Percentiles rank a stretch among this genome's conserved stretches.
Conservation (phyloP, 2,797 vertebrate genomes). For the Pseudochaenichthys georgianus region DNA sequence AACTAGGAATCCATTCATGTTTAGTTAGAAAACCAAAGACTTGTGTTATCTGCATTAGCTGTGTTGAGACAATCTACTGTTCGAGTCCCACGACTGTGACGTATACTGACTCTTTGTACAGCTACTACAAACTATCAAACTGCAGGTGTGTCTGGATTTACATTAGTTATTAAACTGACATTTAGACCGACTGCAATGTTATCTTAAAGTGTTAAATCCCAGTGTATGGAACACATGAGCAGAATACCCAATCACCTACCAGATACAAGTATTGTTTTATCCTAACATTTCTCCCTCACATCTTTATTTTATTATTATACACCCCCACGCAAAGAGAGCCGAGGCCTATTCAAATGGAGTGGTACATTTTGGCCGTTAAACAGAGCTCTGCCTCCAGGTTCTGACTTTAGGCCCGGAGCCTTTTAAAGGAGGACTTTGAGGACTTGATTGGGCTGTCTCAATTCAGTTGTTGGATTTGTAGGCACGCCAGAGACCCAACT, state of each 20-base stretch:
- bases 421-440: too few species aligned
- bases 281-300: neutral
- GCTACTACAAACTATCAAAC: neutral
- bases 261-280: neutral
- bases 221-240: neutral
- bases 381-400: too few species aligned
- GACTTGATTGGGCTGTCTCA: too few species aligned
- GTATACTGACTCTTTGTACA: neutral
- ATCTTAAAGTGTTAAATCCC: neutral
- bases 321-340: neutral
- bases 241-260: neutral
- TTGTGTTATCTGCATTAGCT: neutral
- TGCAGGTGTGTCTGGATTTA: neutral
- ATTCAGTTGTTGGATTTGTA: too few species aligned
- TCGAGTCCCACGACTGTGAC: neutral
- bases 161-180: neutral
- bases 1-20: neutral
- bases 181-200: neutral
- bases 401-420: too few species aligned
- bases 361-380: neutral
- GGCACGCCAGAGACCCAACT: too few species aligned
- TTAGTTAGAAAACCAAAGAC: conserved; percentile 28
- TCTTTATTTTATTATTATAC: neutral
- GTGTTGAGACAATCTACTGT: neutral
- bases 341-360: neutral